Evolutionary conservation across 2,888 invertebrate species (phyloP), one percentile per base, ranked within the genome.

Genomic region (Exephanes ischioxanthus): DNA sequence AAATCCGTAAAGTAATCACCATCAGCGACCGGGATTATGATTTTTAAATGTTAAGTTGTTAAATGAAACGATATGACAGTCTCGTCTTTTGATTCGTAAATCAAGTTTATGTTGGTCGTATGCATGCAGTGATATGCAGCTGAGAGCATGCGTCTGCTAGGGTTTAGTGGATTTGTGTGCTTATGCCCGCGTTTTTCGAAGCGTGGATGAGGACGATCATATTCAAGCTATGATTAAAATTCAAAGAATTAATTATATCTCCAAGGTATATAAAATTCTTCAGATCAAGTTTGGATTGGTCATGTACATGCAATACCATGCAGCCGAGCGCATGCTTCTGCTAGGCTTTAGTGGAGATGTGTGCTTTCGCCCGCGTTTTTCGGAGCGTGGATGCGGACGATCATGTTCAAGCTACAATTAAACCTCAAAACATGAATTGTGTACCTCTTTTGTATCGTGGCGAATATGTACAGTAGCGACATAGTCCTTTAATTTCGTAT

Each of bases 71-170:
- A 51, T 30, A 30, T 30, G 16, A 16, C 16, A 51, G 14, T 51
- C 37, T 30, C 19, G 14, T 33, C 26, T 26, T 67, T 67, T 41
- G 55, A 48, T 63, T 75, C 30, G 33, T 33, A 30, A 71, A 55
- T 53, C 53, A 7, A 22, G 51, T 75, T 75, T 61, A 9, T 61
- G 63, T 30, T 7, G 30, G 75, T 75, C 75, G 75, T 63, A 77
- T 51, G 66, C 66, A 77, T 77, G 66, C 53, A 77, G 26, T 77
- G 30, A 4, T 5, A 30, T 30, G 5, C 30, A 30, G 30, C 30
- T 4, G 30, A 30, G 30, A 30, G 30, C 30, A 30, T 30, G 30
- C 30, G 30, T 5, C 5, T 30, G 30, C 30, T 30, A 4, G 5
- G 5, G 30, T 30, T 30, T 30, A 30, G 30, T 30, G 30, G 30